Conservation (phyloP, 2,113 vertebrate species). For the Lamprotornis superbus region DNA sequence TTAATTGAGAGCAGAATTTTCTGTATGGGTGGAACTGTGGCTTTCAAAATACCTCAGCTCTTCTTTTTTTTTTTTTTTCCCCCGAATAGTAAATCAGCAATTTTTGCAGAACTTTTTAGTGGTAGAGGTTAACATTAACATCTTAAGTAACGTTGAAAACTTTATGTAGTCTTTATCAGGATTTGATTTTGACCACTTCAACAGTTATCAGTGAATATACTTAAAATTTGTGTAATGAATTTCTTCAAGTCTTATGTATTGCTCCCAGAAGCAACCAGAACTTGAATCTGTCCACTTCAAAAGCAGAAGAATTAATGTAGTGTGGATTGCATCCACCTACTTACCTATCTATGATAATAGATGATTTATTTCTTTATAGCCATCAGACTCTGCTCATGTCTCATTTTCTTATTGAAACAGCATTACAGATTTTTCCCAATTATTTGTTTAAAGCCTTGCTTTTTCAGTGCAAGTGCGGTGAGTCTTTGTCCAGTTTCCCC, state of each 20-base stretch:
- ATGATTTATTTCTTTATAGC: background rate
- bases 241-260: background rate
- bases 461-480: background rate
- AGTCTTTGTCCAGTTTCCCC: background rate
- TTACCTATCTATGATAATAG: background rate
- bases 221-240: background rate
- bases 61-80: no score
- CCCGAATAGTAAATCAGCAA: background rate
- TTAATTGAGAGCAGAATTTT: background rate
- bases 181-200: background rate
- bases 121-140: background rate
- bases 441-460: background rate
- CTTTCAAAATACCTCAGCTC: background rate
- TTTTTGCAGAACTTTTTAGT: background rate
- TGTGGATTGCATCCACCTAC: background rate
- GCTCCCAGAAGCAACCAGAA: background rate
- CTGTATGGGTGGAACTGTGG: background rate
- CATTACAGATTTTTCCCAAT: background rate
- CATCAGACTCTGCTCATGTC: background rate
- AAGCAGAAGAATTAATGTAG: background rate
- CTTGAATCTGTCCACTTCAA: background rate
- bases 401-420: background rate
- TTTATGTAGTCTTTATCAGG: background rate
- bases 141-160: background rate
- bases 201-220: background rate